Conservation (phyloP, 2,113 vertebrate genomes). For the Accipiter cooperii region DNA sequence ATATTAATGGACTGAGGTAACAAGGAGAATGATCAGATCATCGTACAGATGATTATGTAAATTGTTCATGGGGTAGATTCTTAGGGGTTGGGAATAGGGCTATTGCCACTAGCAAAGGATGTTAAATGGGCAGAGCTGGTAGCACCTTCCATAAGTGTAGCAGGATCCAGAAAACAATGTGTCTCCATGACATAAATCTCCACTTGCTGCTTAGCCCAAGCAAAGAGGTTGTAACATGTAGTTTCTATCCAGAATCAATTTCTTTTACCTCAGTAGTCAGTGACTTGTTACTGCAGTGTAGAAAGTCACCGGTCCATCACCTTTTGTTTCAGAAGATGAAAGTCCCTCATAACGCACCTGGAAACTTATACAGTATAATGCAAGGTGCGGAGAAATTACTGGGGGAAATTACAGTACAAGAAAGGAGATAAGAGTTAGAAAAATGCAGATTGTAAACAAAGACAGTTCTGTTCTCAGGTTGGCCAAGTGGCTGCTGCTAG, state of each 20-base stretch:
- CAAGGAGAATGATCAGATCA: background rate
- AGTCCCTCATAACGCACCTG: background rate
- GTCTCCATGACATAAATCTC: background rate
- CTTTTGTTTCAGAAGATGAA: constrained; percentile 5
- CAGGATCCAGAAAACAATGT: background rate
- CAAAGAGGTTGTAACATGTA: background rate
- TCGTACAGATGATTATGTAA: background rate
- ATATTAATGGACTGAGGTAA: background rate
- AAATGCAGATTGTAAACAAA: constrained; percentile 54
- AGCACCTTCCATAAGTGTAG: background rate
- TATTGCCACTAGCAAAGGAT: background rate
- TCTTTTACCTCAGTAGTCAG: background rate
- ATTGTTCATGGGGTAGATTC: background rate
- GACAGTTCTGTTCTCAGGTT: background rate
- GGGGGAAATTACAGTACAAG: background rate
- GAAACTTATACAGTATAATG: background rate
- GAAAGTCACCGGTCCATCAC: background rate
- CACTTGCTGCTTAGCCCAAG: background rate
- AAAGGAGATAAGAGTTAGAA: constrained; percentile 23
- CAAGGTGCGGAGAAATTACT: background rate
- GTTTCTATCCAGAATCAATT: background rate
- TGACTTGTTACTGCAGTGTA: background rate
- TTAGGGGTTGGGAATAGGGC: background rate
- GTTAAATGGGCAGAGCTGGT: background rate
- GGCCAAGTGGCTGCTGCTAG: constrained; percentile 3